Evolutionary conservation across 1,140 invertebrate species (phyloP).

Genomic region (Melipona quadrifasciata): DNA sequence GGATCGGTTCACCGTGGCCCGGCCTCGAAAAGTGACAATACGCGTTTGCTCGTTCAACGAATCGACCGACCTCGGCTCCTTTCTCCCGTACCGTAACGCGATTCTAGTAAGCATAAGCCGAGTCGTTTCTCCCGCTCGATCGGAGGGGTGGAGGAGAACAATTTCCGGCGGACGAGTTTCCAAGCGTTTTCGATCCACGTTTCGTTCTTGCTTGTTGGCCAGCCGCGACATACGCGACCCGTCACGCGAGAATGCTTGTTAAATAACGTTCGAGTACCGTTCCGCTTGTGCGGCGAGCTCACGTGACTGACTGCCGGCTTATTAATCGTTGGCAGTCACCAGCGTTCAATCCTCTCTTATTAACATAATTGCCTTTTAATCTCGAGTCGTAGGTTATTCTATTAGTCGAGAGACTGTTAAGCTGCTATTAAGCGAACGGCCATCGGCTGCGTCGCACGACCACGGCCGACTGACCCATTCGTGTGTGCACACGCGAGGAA

Average conservation of each 20-base stretch:
- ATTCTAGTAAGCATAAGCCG: slow-evolving; percentile 1
- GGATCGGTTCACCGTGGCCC: slow-evolving; percentile 13
- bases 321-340: slow-evolving; percentile 27
- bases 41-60: slow-evolving; percentile 27
- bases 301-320: slow-evolving; percentile 18
- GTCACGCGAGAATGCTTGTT: slow-evolving; percentile 32
- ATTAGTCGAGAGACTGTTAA: background rate
- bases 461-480: slow-evolving; percentile 1
- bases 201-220: background rate
- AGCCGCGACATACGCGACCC: background rate
- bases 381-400: background rate
- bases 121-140: background rate
- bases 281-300: background rate
- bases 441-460: background rate
- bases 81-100: slow-evolving; percentile 8
- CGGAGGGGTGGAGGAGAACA: background rate
- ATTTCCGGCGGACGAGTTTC: slow-evolving; percentile 23
- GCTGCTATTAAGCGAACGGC: background rate
- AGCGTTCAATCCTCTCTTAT: slow-evolving; percentile 39
- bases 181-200: background rate
- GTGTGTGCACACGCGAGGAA: background rate
- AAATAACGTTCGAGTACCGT: slow-evolving; percentile 25
- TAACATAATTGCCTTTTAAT: slow-evolving; percentile 51
- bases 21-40: slow-evolving; percentile 43
- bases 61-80: slow-evolving; percentile 36